These are phyloP conservation scores for Trisateles emortualis DNA, from an alignment of 2,888 invertebrate genomes.

Conservation along the genomic window DNA sequence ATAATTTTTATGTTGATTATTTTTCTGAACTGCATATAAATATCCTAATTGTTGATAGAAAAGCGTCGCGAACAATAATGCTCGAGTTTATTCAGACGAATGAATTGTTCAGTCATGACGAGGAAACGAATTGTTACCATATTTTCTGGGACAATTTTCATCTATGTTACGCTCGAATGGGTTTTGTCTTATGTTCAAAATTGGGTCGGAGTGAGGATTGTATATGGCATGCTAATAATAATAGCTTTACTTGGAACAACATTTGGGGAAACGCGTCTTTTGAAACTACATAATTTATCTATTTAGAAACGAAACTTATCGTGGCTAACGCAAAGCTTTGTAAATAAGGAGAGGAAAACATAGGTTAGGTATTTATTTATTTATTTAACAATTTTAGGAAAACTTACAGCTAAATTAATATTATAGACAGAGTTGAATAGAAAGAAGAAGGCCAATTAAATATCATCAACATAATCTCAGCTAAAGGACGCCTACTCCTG, in stretches of 20 bases:
- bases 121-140: conserved; percentile 42
- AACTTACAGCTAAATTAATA: too few relatives aligned
- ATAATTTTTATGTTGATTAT: conserved; percentile 34
- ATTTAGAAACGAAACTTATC: not conserved
- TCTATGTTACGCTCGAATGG: conserved; percentile 32
- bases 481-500: too few relatives aligned
- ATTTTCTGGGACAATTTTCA: conserved; percentile 42
- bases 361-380: too few relatives aligned
- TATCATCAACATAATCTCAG: too few relatives aligned
- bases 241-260: conserved; percentile 12
- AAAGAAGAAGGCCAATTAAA: too few relatives aligned
- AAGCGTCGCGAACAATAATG: conserved; percentile 26
- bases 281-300: too few relatives aligned
- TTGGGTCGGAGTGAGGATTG: conserved; percentile 31
- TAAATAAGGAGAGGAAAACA: too few relatives aligned
- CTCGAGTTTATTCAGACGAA: conserved; percentile 27
- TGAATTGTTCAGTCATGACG: conserved; percentile 25
- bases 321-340: too few relatives aligned
- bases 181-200: conserved; percentile 33
- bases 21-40: conserved; percentile 39
- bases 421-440: too few relatives aligned
- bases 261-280: too few relatives aligned
- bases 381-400: too few relatives aligned
- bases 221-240: conserved; percentile 38
- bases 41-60: conserved; percentile 32